Percentiles rank a stretch among this genome's conserved stretches.
Conservation (phyloP, 2,113 vertebrate species). For the Trachemys scripta region DNA sequence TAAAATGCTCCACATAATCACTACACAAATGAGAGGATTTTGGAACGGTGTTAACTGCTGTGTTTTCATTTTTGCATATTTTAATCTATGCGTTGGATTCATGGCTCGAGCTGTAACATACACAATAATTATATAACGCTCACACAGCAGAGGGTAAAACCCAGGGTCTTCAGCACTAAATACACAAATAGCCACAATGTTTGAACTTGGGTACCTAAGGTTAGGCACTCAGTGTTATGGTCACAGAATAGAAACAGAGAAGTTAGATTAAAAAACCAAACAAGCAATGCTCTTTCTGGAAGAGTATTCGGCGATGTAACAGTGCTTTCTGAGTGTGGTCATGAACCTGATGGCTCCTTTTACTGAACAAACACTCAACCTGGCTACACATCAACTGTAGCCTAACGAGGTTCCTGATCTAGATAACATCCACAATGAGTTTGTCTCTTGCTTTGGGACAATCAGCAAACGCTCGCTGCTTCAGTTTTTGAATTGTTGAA, state of each 20-base stretch:
- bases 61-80: not conserved
- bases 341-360: not conserved
- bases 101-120: accelerated
- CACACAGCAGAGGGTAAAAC: accelerated
- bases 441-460: not conserved
- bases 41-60: not conserved
- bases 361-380: not conserved
- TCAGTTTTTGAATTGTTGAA: not conserved
- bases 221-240: not conserved
- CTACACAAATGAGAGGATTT: conserved; percentile 26
- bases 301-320: not conserved
- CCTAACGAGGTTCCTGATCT: not conserved
- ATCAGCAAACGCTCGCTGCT: not conserved
- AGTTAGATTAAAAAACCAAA: not conserved
- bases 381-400: not conserved
- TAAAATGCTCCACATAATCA: conserved; percentile 50
- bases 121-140: not conserved
- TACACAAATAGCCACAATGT: not conserved
- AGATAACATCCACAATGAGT: not conserved
- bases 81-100: conserved; percentile 18
- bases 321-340: not conserved
- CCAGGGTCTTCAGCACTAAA: not conserved
- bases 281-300: not conserved
- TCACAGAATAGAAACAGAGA: not conserved
- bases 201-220: not conserved